A percentile compares a stretch with the other conserved stretches of the same genome.
phyloP scores from a whole-genome alignment of 2,888 invertebrate genomes.

The Lumbricus terrestris region DNA sequence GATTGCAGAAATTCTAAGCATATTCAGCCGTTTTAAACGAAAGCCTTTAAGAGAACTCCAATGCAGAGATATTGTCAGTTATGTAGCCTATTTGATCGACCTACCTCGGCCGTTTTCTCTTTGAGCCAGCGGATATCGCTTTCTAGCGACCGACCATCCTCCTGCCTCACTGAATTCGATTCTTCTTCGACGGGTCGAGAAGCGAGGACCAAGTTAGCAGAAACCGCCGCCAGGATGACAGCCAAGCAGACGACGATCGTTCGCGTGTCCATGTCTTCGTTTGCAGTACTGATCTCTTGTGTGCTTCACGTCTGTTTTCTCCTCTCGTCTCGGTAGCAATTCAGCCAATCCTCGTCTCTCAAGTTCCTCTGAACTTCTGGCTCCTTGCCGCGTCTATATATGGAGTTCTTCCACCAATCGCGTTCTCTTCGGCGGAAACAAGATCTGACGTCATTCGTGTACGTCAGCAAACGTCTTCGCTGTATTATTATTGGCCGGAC shows the following conservation, averaged over 20 bases:
- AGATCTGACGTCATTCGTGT: background rate
- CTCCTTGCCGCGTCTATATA: background rate
- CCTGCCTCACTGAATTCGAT: background rate
- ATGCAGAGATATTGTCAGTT: no score
- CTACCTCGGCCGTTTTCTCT: slow-evolving; percentile 22
- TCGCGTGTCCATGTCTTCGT: background rate
- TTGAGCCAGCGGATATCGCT: slow-evolving; percentile 14
- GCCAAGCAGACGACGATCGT: background rate
- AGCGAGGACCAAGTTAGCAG: background rate
- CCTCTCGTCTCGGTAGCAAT: background rate
- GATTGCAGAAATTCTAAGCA: background rate
- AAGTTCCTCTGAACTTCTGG: background rate
- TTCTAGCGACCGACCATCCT: background rate
- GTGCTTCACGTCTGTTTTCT: background rate
- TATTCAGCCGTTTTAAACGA: background rate
- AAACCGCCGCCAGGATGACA: background rate
- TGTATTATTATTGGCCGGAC: background rate
- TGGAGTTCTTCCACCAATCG: background rate
- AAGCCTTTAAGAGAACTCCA: background rate
- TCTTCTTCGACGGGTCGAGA: background rate
- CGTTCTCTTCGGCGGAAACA: background rate
- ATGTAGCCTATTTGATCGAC: background rate
- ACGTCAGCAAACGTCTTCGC: background rate
- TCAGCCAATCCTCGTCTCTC: background rate
- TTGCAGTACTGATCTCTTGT: background rate